Evolutionary conservation across 2,113 vertebrate species (phyloP).

Genomic region (Hiodon tergisus): DNA sequence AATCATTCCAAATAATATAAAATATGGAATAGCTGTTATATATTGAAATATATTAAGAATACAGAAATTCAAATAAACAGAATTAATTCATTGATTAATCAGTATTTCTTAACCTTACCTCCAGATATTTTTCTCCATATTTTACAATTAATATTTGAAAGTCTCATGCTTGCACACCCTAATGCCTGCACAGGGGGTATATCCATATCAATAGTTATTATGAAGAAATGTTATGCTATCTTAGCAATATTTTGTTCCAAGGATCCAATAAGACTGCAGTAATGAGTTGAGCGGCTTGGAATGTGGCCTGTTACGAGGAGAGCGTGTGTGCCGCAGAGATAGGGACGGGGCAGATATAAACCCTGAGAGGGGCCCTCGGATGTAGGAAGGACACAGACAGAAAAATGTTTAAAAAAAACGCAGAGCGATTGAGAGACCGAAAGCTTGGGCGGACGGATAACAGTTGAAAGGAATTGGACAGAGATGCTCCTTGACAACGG

Average conservation of each 20-base stretch:
- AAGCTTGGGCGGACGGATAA: not conserved
- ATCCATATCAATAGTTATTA: constrained; percentile 27
- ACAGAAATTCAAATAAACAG: constrained; percentile 3
- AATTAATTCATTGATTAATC: constrained; percentile 20
- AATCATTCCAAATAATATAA: not conserved
- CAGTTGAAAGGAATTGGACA: not conserved
- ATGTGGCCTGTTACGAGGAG: not conserved
- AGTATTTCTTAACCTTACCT: constrained; percentile 14
- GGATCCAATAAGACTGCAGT: constrained; percentile 24
- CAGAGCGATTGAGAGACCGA: not conserved
- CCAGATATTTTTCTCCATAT: constrained; percentile 12
- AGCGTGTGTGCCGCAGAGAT: not conserved
- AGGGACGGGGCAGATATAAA: not conserved
- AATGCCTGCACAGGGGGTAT: constrained; percentile 19
- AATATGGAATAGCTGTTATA: not conserved
- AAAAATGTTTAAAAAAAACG: not conserved
- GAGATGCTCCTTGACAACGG: too few species aligned
- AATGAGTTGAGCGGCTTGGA: constrained; percentile 30
- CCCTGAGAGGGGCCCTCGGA: not conserved
- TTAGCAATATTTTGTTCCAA: constrained; percentile 27
- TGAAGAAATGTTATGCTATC: constrained; percentile 28
- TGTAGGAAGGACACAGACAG: not conserved
- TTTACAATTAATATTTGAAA: constrained; percentile 26
- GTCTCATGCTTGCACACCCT: not conserved
- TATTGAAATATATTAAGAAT: constrained; percentile 5